Evolutionary conservation across 2,888 invertebrate species (phyloP).

Genomic region (Megalurothrips usitatus): DNA sequence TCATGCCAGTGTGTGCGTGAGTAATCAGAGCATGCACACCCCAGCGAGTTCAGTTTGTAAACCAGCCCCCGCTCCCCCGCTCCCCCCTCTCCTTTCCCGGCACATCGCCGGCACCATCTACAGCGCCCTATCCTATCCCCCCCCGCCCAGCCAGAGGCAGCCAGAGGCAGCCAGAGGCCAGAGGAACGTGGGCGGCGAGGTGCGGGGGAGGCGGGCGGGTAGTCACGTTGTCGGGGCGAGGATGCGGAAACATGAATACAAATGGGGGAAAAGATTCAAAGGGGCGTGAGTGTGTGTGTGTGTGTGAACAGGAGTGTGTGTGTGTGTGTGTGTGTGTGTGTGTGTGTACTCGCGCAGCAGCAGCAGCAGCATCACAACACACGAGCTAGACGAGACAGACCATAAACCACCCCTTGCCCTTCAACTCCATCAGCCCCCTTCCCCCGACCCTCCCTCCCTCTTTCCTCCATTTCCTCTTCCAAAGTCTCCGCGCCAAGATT

Average conservation of each 20-base stretch:
- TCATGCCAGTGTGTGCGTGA: background rate
- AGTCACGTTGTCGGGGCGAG: conserved; percentile 32
- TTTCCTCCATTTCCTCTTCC: conserved; percentile 34
- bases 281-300: background rate
- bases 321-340: background rate
- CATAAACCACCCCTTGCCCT: conserved; percentile 30
- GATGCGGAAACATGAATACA: conserved; percentile 30
- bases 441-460: conserved; percentile 29
- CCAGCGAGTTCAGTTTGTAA: background rate
- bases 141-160: conserved; percentile 16
- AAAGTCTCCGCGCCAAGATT: conserved; percentile 30
- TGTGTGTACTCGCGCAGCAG: background rate
- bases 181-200: conserved; percentile 19
- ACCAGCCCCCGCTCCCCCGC: background rate
- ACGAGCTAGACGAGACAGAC: conserved; percentile 1
- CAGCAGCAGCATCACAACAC: background rate
- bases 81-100: conserved; percentile 31
- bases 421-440: conserved; percentile 36
- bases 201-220: background rate
- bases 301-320: background rate
- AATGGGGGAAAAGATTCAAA: conserved; percentile 29
- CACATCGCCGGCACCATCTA: conserved; percentile 30
- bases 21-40: background rate
- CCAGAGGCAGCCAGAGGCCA: conserved; percentile 33
- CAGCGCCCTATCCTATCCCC: conserved; percentile 23